Evolutionary conservation across 2,797 vertebrate genomes (phyloP).

Genomic region (Sebastes diploproa): DNA sequence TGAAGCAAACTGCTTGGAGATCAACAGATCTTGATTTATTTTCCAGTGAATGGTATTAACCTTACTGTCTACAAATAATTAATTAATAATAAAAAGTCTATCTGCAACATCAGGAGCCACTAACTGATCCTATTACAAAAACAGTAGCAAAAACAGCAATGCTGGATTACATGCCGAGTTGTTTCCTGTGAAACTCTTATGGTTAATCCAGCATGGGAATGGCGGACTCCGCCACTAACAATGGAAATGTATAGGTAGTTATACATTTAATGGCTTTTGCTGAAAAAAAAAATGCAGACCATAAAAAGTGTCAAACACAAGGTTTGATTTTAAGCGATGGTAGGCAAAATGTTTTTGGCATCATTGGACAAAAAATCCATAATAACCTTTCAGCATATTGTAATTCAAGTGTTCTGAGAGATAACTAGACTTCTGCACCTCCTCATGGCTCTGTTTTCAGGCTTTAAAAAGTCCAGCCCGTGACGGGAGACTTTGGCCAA

Average conservation of each 20-base stretch:
- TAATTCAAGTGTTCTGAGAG: too few relatives aligned
- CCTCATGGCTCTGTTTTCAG: too few relatives aligned
- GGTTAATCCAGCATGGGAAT: neutral
- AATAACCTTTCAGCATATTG: too few relatives aligned
- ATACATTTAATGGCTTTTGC: neutral
- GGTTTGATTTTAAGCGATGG: neutral
- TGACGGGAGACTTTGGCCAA: too few relatives aligned
- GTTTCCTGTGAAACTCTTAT: neutral
- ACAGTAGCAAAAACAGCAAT: neutral
- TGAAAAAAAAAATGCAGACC: too few relatives aligned
- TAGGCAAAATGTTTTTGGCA: too few relatives aligned
- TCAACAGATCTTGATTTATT: neutral
- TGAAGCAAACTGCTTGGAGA: neutral
- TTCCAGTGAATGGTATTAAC: neutral
- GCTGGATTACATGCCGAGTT: neutral
- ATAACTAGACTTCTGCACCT: too few relatives aligned
- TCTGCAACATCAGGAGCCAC: neutral
- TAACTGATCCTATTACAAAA: neutral
- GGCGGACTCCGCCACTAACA: neutral
- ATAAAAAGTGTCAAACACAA: neutral
- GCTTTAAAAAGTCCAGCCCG: too few relatives aligned
- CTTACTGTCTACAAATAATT: neutral
- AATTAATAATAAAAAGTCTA: neutral
- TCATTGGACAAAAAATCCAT: too few relatives aligned
- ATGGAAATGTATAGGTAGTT: neutral